phyloP scores from a whole-genome alignment of 1,140 invertebrate genomes.

The Pogonognathellus flavescens region DNA sequence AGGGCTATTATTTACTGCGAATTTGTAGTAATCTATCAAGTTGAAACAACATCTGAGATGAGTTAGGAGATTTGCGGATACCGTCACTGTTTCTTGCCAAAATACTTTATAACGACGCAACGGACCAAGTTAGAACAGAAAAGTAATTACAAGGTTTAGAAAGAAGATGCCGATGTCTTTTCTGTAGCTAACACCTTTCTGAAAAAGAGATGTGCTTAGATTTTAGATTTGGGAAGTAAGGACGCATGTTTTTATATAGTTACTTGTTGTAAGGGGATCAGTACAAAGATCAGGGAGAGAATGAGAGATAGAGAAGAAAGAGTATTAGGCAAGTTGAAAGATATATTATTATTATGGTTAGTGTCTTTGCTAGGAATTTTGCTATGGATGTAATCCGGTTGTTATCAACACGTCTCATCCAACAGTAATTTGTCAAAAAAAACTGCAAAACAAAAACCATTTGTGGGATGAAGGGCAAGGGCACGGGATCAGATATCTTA shows the following conservation, averaged over 20 bases:
- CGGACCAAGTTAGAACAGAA: not conserved
- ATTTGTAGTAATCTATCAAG: not conserved
- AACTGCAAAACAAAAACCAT: not conserved
- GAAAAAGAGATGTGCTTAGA: too few relatives aligned
- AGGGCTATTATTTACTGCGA: not conserved
- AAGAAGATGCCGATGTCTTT: not conserved
- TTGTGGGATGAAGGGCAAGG: not conserved
- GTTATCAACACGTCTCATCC: constrained; percentile 20
- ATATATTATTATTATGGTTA: too few relatives aligned
- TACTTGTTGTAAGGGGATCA: too few relatives aligned
- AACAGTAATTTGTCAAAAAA: not conserved
- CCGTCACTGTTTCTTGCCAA: not conserved
- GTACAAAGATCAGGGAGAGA: too few relatives aligned
- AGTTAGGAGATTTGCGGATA: not conserved
- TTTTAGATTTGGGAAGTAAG: too few relatives aligned
- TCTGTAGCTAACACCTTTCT: not conserved
- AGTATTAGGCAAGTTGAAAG: too few relatives aligned
- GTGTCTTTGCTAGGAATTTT: not conserved
- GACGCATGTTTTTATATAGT: too few relatives aligned
- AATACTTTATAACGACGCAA: not conserved
- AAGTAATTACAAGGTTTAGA: not conserved
- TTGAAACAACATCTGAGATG: not conserved
- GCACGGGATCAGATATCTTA: not conserved
- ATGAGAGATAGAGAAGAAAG: too few relatives aligned
- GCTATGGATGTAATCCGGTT: not conserved